Percentiles rank a stretch among this genome's conserved stretches.
These are phyloP conservation scores for Sorex araneus DNA, from an alignment of 2,113 vertebrate genomes.

Conservation along the genomic window DNA sequence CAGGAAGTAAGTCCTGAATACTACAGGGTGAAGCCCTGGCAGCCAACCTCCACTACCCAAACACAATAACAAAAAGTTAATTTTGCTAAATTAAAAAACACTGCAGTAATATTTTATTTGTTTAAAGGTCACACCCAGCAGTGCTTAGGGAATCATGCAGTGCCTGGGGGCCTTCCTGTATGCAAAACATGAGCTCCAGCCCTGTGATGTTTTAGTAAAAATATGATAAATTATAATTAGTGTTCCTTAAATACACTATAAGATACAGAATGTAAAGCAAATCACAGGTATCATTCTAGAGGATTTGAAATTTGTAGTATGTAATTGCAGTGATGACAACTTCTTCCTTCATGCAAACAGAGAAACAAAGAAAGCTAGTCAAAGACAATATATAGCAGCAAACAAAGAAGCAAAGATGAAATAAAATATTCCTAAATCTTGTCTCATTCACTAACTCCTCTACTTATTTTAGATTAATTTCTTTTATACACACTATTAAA, in stretches of 20 bases:
- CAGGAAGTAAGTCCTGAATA: too few relatives aligned
- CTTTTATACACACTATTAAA: too few relatives aligned
- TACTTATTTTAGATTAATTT: neutral
- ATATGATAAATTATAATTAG: neutral
- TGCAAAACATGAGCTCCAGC: too few relatives aligned
- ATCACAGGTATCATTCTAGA: neutral
- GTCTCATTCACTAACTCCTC: neutral
- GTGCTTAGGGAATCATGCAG: too few relatives aligned
- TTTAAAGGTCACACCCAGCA: too few relatives aligned
- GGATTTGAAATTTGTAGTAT: neutral
- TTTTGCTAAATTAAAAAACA: too few relatives aligned
- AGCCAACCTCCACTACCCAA: too few relatives aligned
- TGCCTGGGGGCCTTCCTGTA: too few relatives aligned
- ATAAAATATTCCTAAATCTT: neutral
- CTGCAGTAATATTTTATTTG: too few relatives aligned
- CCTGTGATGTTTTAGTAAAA: slow-evolving; percentile 28
- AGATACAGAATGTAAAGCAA: neutral
- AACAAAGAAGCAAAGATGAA: neutral
- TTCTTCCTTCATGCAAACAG: neutral
- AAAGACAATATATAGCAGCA: neutral
- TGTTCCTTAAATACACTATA: neutral
- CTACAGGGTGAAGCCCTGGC: too few relatives aligned
- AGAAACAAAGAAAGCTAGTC: neutral
- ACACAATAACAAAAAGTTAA: too few relatives aligned
- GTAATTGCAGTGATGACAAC: neutral